Evolutionary conservation across 2,888 invertebrate species (phyloP).

Genomic region (Heliconius sara): DNA sequence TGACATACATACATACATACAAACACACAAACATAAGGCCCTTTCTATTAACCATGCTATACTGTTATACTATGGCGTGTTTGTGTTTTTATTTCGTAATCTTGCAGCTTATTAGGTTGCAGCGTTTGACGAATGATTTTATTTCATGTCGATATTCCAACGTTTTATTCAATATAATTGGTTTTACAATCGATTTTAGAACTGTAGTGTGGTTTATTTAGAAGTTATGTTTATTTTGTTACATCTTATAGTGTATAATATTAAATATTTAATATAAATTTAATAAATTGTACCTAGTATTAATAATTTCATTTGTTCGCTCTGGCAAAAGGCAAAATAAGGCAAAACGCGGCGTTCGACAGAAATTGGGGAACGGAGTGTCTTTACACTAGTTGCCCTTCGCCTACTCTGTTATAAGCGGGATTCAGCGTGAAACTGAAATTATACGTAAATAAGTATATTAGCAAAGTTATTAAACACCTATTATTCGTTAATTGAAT

Average conservation of each 20-base stretch:
- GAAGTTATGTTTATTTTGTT: too few relatives aligned
- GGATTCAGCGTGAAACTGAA: too few relatives aligned
- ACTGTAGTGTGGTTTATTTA: not conserved
- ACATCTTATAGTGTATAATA: too few relatives aligned
- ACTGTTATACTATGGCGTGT: conserved; percentile 17
- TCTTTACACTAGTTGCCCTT: not conserved
- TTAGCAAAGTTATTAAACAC: not conserved
- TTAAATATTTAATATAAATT: too few relatives aligned
- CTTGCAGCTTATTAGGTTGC: not conserved
- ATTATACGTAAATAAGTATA: not conserved
- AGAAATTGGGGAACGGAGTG: not conserved
- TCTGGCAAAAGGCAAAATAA: too few relatives aligned
- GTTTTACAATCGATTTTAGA: not conserved
- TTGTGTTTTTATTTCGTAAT: conserved; percentile 9
- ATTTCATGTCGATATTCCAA: not conserved
- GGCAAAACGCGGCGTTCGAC: not conserved
- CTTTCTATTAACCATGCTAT: conserved; percentile 19
- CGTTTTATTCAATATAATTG: not conserved
- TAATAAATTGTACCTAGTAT: not conserved
- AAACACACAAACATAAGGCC: not conserved
- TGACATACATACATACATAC: conserved; percentile 29
- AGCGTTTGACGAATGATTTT: not conserved
- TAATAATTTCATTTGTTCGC: not conserved
- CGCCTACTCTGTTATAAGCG: too few relatives aligned
- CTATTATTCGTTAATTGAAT: not conserved